phyloP scores from a whole-genome alignment of 2,113 vertebrate genomes.

The Formicarius rufipectus region DNA sequence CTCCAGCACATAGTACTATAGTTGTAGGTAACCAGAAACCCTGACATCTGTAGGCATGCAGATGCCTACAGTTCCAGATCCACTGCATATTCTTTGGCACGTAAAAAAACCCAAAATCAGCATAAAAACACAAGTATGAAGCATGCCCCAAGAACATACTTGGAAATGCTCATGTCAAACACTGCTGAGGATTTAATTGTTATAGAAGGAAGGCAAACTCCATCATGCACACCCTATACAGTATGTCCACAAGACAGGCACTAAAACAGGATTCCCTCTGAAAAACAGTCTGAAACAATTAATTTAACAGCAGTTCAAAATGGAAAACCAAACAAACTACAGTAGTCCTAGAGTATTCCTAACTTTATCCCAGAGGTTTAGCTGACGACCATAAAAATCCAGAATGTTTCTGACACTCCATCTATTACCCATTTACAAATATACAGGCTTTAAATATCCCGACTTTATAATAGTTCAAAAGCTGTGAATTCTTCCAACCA shows the following conservation, averaged over 20 bases:
- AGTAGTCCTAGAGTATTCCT: neutral
- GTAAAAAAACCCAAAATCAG: neutral
- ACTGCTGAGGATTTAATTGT: neutral
- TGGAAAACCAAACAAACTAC: neutral
- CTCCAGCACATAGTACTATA: neutral
- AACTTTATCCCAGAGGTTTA: slow-evolving; percentile 22
- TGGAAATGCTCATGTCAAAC: neutral
- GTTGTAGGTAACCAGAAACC: neutral
- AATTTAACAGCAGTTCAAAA: neutral
- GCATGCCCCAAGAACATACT: neutral
- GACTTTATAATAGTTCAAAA: slow-evolving; percentile 25
- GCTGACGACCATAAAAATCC: slow-evolving; percentile 5
- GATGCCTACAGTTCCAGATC: neutral
- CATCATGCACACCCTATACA: neutral
- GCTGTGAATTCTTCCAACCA: slow-evolving; percentile 4
- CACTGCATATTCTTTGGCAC: neutral
- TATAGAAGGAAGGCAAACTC: neutral
- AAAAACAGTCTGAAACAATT: slow-evolving; percentile 20
- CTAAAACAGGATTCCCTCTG: neutral
- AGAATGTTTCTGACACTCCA: neutral
- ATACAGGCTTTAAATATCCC: neutral
- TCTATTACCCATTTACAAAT: slow-evolving; percentile 24
- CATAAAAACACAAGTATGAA: neutral
- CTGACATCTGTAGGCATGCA: neutral
- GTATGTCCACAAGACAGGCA: slow-evolving; percentile 1